Evolutionary conservation across 2,888 invertebrate species (phyloP), one percentile per base, ranked within the genome.

Genomic region (Trissoscelio sp.): DNA sequence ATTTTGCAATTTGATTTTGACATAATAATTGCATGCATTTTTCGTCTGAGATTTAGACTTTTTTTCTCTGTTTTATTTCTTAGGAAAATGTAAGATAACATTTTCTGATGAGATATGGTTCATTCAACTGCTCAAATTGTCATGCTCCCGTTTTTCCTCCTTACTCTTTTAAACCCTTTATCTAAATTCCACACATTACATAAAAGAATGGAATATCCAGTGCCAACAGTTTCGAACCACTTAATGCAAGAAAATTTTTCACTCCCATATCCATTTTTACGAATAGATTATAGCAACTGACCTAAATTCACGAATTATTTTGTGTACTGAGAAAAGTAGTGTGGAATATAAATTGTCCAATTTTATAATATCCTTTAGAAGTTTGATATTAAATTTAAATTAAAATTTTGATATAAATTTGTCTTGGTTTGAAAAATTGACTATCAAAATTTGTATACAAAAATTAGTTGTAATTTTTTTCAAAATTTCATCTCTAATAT

Each of bases 171-270:
- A 44, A 18, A 42, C 14, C 42, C 14, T 42, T 42, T 42, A 42
- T 42, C 14, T 51, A 51, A 28, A 20, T 58, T 22, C 7, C 24
- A 9, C 42, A 42, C 42, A 14, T 58, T 58, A 22, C 12, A 24
- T 14, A 14, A 42, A 20, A 24, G 20, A 42, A 58, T 39, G 42
- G 42, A 58, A 42, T 58, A 24, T 24, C 24, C n/a, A 3, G 16
- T 42, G 58, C 58, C 24, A 58, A 58, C 39, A 42, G 4, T 58
- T 58, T 42, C 58, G 42, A 58, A 42, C 4, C 39, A 14, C 24
- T 58, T 58, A 39, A 42, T 12, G 42, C 22, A 14, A 20, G 24
- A 58, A 39, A 22, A 24, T 24, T 58, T 58, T 24, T 58, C 58
- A 58, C 24, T 58, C 24, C 58, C 22, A 42, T 42, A 42, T 34